phyloP scores from a whole-genome alignment of 2,888 invertebrate genomes.

The Zygogramma bicolorata region DNA sequence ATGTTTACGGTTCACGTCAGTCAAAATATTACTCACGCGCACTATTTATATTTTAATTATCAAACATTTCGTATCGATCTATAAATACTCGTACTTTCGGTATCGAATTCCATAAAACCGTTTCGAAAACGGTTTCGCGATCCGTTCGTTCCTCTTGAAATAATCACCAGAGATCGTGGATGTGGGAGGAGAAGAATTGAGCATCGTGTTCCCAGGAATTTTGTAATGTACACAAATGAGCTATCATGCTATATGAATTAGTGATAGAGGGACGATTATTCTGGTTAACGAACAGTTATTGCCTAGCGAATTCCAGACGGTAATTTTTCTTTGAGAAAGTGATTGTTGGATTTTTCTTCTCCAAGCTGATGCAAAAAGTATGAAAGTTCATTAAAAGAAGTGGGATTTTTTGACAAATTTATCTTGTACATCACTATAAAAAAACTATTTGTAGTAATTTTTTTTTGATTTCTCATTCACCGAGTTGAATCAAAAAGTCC shows the following conservation, averaged over 20 bases:
- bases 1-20: not conserved
- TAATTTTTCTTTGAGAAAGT: too few species aligned
- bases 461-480: too few species aligned
- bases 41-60: constrained; percentile 10
- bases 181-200: not conserved
- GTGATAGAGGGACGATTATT: not conserved
- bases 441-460: too few species aligned
- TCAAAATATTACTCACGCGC: not conserved
- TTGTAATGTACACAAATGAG: not conserved
- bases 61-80: constrained; percentile 20
- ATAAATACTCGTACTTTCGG: constrained; percentile 29
- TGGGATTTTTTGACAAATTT: too few species aligned
- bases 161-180: not conserved
- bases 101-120: constrained; percentile 30
- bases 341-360: too few species aligned
- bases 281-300: not conserved
- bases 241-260: not conserved
- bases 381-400: too few species aligned
- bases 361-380: too few species aligned
- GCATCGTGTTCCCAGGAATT: not conserved
- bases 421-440: too few species aligned
- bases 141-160: not conserved
- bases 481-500: too few species aligned
- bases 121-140: constrained; percentile 2
- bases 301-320: too few species aligned